Conservation (phyloP, 2,113 vertebrate species). For the Furnarius figulus region DNA sequence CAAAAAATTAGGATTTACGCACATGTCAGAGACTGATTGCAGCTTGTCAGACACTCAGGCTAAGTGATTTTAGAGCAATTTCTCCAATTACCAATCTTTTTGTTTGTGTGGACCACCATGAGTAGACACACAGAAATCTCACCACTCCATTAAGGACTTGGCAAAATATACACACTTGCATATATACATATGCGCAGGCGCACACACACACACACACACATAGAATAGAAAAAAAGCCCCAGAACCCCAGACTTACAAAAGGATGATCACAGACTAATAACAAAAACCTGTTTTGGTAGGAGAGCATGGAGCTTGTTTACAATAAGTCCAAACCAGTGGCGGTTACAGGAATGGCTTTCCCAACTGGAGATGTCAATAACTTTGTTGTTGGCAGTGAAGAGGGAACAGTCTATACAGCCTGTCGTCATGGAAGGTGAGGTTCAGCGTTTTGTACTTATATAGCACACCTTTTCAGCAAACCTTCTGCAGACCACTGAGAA, state of each 20-base stretch:
- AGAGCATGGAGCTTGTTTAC: constrained; percentile 97
- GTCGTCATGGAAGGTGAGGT: constrained; percentile 93
- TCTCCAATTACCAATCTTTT: constrained; percentile 74
- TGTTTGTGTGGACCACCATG: constrained; percentile 37
- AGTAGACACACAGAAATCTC: constrained; percentile 37
- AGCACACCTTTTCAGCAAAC: not conserved
- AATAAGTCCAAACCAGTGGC: constrained; percentile 97
- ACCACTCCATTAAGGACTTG: constrained; percentile 29
- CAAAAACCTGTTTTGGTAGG: constrained; percentile 77
- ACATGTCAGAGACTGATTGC: constrained; percentile 69
- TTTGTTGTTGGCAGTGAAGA: constrained; percentile 97
- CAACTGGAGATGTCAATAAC: constrained; percentile 95
- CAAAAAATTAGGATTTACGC: constrained; percentile 68
- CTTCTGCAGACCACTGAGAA: not conserved
- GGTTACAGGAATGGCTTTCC: constrained; percentile 96
- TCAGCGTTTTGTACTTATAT: not conserved
- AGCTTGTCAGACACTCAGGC: constrained; percentile 63
- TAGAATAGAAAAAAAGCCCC: too few relatives aligned
- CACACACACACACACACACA: too few relatives aligned
- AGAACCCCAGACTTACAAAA: not conserved
- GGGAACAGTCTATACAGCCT: constrained; percentile 94
- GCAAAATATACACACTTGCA: not conserved
- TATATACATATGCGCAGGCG: rapidly evolving
- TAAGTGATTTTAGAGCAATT: constrained; percentile 77
- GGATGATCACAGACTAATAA: not conserved